Evolutionary conservation across 2,888 invertebrate genomes (phyloP).

Genomic region (Noctua comes): DNA sequence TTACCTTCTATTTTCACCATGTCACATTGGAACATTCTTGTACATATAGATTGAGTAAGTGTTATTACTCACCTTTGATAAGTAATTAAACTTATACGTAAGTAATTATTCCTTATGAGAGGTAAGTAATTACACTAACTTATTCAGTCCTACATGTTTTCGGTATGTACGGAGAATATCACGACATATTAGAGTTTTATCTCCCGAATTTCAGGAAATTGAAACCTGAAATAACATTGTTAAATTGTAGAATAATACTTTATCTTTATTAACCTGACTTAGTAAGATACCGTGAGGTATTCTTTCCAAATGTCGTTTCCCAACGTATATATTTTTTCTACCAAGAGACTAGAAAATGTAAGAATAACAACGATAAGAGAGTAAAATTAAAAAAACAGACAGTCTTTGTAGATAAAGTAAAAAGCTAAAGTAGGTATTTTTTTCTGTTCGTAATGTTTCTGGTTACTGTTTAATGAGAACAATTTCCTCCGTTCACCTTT

Average conservation of each 20-base stretch:
- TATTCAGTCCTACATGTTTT: not conserved
- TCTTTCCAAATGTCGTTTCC: not conserved
- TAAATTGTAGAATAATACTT: conserved; percentile 14
- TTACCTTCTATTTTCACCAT: not conserved
- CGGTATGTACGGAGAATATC: not conserved
- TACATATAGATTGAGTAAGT: not conserved
- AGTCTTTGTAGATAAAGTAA: conserved; percentile 11
- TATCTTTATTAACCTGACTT: conserved; percentile 13
- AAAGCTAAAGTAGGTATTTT: not conserved
- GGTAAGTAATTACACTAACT: conserved; percentile 8
- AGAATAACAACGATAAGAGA: not conserved
- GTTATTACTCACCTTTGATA: not conserved
- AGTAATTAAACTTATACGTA: not conserved
- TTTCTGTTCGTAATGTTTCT: not conserved
- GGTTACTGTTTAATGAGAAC: conserved; percentile 2
- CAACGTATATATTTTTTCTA: not conserved
- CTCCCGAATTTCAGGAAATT: not conserved
- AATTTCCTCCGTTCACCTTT: not conserved
- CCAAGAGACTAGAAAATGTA: not conserved
- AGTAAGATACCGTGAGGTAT: not conserved
- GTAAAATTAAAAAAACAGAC: not conserved
- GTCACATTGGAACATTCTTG: not conserved
- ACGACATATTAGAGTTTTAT: not conserved
- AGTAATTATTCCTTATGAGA: not conserved
- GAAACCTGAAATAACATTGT: not conserved